Conservation (phyloP, 2,797 vertebrate species). For the Tolypeutes matacus region DNA sequence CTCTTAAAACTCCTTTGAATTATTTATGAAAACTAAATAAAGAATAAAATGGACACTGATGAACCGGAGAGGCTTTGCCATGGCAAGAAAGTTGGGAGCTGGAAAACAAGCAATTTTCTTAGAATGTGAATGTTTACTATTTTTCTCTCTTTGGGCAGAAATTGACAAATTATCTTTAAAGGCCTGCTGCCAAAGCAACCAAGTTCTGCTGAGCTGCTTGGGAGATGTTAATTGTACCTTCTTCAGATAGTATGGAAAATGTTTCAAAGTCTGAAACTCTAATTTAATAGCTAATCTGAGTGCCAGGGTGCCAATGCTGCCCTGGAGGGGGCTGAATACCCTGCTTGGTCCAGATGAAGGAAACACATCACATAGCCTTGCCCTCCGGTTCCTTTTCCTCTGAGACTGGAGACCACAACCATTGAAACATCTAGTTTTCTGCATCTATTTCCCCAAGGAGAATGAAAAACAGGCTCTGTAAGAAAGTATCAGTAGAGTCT, state of each 20-base stretch:
- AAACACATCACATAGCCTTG: background rate
- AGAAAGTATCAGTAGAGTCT: background rate
- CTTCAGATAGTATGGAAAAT: conserved; percentile 78
- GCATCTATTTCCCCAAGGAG: conserved; percentile 27
- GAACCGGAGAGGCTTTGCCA: conserved; percentile 84
- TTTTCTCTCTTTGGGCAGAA: conserved; percentile 83
- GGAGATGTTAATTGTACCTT: conserved; percentile 80
- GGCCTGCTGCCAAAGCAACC: conserved; percentile 86
- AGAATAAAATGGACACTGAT: conserved; percentile 87
- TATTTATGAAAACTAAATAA: conserved; percentile 89
- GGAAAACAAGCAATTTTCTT: conserved; percentile 88
- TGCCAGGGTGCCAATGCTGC: background rate
- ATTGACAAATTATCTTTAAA: conserved; percentile 85
- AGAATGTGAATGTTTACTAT: conserved; percentile 88
- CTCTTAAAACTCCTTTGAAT: conserved; percentile 87
- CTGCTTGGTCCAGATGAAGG: background rate
- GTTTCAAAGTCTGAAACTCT: conserved; percentile 77
- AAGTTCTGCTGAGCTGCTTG: conserved; percentile 80
- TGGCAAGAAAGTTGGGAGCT: conserved; percentile 83
- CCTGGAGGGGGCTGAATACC: background rate
- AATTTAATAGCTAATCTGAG: conserved; percentile 65
- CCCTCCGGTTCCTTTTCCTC: background rate
- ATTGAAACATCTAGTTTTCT: background rate
- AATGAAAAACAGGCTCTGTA: background rate
- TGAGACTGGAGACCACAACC: background rate